phyloP scores from a whole-genome alignment of 2,113 vertebrate species.

The Helogale parvula region DNA sequence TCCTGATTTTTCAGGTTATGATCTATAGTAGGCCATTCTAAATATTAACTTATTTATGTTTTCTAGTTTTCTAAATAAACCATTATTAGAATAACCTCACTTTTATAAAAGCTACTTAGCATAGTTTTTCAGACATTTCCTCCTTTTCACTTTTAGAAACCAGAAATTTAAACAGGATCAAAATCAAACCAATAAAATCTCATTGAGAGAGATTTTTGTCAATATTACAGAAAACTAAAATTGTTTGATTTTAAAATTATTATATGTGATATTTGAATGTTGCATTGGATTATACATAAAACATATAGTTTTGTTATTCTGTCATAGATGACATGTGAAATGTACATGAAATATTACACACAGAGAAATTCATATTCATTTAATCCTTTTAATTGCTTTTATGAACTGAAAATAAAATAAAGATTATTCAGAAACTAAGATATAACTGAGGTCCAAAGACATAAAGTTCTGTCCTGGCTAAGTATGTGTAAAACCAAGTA shows the following conservation, averaged over 20 bases:
- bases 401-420: conserved; percentile 14
- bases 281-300: neutral
- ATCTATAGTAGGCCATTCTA: neutral
- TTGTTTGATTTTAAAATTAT: neutral
- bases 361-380: neutral
- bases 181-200: neutral
- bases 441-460: neutral
- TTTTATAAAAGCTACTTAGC: neutral
- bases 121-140: neutral
- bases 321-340: neutral
- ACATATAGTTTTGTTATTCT: neutral
- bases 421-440: neutral
- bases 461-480: neutral
- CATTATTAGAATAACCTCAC: neutral
- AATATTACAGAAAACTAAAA: neutral
- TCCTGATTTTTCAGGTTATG: neutral
- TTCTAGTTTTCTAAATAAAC: neutral
- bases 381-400: neutral
- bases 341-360: neutral
- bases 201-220: neutral
- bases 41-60: neutral
- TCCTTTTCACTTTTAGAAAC: neutral
- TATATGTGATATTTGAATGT: neutral
- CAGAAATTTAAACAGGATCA: neutral
- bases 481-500: neutral